Evolutionary conservation across 2,113 vertebrate species (phyloP).

Genomic region (Laticauda laticaudata): DNA sequence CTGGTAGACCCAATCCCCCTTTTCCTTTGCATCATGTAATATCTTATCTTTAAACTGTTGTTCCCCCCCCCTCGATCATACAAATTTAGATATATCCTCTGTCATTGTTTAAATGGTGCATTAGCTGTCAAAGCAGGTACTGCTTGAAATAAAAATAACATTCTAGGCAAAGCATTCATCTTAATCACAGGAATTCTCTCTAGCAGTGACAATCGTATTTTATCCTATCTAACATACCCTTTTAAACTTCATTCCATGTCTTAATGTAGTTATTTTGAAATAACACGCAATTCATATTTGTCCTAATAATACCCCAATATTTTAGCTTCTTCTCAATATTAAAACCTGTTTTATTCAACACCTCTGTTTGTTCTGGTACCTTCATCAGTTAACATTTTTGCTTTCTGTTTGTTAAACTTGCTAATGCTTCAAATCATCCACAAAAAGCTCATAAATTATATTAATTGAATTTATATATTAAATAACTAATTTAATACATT

Average conservation of each 20-base stretch:
- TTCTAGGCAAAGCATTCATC: background rate
- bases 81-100: background rate
- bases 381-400: background rate
- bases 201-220: background rate
- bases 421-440: background rate
- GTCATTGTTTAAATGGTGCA: background rate
- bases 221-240: background rate
- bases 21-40: background rate
- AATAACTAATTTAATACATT: too few relatives aligned
- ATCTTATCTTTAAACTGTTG: background rate
- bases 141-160: background rate
- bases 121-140: background rate
- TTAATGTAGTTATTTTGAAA: too few relatives aligned
- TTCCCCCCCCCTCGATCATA: too few relatives aligned
- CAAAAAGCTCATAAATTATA: too few relatives aligned
- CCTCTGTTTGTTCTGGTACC: background rate
- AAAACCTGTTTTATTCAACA: background rate
- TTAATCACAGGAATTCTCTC: background rate
- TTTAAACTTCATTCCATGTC: background rate
- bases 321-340: background rate
- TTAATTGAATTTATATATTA: too few relatives aligned
- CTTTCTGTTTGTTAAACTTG: background rate
- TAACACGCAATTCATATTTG: background rate
- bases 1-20: background rate
- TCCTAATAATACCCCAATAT: background rate